phyloP scores from a whole-genome alignment of 1,140 invertebrate genomes.

The Thereuonema tuberculata region DNA sequence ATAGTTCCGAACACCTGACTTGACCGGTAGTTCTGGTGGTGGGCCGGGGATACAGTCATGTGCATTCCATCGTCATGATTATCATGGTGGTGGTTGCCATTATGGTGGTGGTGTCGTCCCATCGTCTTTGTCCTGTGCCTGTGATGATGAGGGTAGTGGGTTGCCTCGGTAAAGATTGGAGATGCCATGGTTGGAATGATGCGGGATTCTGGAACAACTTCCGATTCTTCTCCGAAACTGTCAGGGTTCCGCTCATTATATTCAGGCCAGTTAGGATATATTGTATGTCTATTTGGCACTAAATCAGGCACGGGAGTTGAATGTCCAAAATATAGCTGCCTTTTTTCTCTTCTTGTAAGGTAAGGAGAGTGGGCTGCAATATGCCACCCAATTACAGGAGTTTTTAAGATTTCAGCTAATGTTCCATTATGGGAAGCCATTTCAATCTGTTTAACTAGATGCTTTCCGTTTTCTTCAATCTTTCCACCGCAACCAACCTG shows the following conservation, averaged over 20 bases:
- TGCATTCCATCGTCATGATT: too few species aligned
- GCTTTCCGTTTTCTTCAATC: conserved; percentile 39
- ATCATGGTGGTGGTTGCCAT: conserved; percentile 13
- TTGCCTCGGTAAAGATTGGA: conserved; percentile 22
- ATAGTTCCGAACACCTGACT: conserved; percentile 4
- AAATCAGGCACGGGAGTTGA: conserved; percentile 17
- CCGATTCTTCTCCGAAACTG: conserved; percentile 13
- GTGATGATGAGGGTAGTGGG: conserved; percentile 18
- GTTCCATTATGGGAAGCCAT: conserved; percentile 46
- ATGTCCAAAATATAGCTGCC: conserved; percentile 1
- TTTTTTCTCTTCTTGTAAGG: background rate
- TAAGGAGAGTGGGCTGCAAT: conserved; percentile 26
- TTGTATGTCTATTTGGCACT: background rate
- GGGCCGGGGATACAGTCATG: background rate
- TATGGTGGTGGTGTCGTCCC: conserved; percentile 11
- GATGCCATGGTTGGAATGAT: conserved; percentile 29
- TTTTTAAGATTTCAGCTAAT: conserved; percentile 41
- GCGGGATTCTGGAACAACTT: conserved; percentile 28
- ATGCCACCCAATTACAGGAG: conserved; percentile 49
- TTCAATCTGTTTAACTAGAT: conserved; percentile 43
- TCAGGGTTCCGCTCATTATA: conserved; percentile 6
- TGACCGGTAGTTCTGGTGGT: background rate
- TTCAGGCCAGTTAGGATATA: background rate
- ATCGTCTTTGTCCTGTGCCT: conserved; percentile 11
- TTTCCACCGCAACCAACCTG: conserved; percentile 52